Percentiles rank a stretch among this genome's conserved stretches.
Evolutionary conservation across 23 tunicate genomes (phyloP).

Genomic region (Halocynthia aurantium): DNA sequence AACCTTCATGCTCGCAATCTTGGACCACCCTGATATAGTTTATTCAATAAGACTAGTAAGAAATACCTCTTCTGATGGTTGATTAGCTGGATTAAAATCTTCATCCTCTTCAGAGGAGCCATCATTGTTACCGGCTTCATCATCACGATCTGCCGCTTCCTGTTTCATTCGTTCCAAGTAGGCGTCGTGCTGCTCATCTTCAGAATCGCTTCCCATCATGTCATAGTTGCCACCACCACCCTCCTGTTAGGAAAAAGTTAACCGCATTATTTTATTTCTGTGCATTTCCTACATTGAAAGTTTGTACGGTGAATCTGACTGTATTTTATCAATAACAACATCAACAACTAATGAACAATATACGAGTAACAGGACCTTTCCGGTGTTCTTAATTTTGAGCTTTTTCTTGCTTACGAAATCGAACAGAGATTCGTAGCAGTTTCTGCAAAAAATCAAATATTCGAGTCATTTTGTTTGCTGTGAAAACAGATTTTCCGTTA

Average conservation of each 20-base stretch:
- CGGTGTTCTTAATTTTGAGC: conserved; percentile 87
- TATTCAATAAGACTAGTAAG: too few relatives aligned
- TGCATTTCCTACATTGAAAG: not conserved
- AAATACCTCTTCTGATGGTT: conserved; percentile 1
- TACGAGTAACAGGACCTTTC: conserved; percentile 35
- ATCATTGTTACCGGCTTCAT: conserved; percentile 47
- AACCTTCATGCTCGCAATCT: too few relatives aligned
- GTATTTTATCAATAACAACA: not conserved
- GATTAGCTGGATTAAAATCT: conserved; percentile 71
- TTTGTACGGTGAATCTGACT: not conserved
- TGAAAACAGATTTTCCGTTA: not conserved
- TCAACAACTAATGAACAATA: not conserved
- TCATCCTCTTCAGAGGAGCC: conserved; percentile 72
- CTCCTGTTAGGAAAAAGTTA: conserved; percentile 27
- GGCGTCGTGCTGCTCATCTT: conserved; percentile 79
- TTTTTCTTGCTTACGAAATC: conserved; percentile 71
- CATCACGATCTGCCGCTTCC: conserved; percentile 79
- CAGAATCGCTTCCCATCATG: conserved; percentile 56
- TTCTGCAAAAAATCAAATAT: conserved; percentile 28
- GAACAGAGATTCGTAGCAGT: conserved; percentile 68
- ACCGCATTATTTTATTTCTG: not conserved
- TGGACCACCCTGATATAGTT: too few relatives aligned
- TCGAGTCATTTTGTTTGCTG: not conserved
- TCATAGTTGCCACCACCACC: conserved; percentile 42
- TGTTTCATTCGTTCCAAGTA: conserved; percentile 90